Conservation (phyloP, 1,140 invertebrate species). For the Parasteatoda tepidariorum region DNA sequence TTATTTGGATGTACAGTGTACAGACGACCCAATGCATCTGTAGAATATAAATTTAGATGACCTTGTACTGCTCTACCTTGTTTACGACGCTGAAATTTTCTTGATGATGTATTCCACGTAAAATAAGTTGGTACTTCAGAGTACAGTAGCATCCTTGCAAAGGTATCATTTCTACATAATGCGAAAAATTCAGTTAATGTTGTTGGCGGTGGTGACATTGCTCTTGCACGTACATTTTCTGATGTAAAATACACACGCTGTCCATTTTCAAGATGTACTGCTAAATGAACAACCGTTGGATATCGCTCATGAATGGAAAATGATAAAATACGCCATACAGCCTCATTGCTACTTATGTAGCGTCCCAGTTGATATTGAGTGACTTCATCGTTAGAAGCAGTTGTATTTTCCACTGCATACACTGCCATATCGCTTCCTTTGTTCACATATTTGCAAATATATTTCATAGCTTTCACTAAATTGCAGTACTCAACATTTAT, state of each 20-base stretch:
- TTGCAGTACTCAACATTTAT: slow-evolving; percentile 67
- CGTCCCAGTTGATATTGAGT: slow-evolving; percentile 19
- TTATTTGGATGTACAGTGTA: slow-evolving; percentile 16
- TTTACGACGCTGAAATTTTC: too few relatives aligned
- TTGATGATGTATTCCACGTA: background rate
- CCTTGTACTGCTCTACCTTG: too few relatives aligned
- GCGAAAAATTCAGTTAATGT: slow-evolving; percentile 15
- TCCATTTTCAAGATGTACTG: slow-evolving; percentile 71
- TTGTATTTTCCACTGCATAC: background rate
- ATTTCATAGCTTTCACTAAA: slow-evolving; percentile 65
- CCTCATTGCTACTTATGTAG: slow-evolving; percentile 63
- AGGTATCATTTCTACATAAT: slow-evolving; percentile 17
- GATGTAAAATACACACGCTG: slow-evolving; percentile 67
- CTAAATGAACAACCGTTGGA: slow-evolving; percentile 67
- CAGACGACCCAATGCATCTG: background rate
- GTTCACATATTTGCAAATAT: slow-evolving; percentile 66
- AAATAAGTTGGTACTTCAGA: too few relatives aligned
- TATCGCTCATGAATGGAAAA: slow-evolving; percentile 67
- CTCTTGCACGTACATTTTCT: slow-evolving; percentile 59
- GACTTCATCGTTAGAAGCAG: background rate
- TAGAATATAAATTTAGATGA: background rate
- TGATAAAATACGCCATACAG: slow-evolving; percentile 38
- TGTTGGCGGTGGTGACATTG: slow-evolving; percentile 5
- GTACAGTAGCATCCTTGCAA: slow-evolving; percentile 3
- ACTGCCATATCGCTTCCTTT: slow-evolving; percentile 63